phyloP scores from a whole-genome alignment of 2,888 invertebrate species.

The Drosophila conformis region DNA sequence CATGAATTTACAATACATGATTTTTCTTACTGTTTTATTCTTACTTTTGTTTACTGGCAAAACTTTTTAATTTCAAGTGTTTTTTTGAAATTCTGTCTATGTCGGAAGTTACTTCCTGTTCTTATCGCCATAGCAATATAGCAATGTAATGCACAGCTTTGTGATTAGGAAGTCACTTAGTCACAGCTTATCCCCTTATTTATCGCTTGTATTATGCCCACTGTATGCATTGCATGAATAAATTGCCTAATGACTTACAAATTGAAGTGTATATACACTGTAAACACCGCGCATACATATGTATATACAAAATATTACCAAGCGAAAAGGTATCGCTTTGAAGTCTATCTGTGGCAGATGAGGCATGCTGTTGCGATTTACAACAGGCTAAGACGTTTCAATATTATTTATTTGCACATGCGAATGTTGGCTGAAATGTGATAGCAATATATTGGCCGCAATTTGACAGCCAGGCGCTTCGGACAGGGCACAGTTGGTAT shows the following conservation, averaged over 20 bases:
- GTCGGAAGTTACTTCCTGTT: neutral
- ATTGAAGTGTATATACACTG: slow-evolving; percentile 32
- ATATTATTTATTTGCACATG: slow-evolving; percentile 71
- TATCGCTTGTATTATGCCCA: slow-evolving; percentile 15
- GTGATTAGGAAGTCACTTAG: neutral
- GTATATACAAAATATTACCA: slow-evolving; percentile 42
- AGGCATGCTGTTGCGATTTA: neutral
- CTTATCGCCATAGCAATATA: neutral
- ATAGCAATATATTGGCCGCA: slow-evolving; percentile 17
- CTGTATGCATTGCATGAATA: slow-evolving; percentile 26
- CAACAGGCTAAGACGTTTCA: slow-evolving; percentile 38
- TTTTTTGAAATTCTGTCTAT: neutral
- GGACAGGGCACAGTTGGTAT: slow-evolving; percentile 5
- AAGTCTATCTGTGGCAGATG: slow-evolving; percentile 33
- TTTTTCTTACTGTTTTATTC: neutral
- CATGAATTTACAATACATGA: neutral
- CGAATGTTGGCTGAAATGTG: slow-evolving; percentile 22
- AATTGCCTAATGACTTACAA: slow-evolving; percentile 52
- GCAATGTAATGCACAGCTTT: neutral
- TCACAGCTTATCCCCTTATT: neutral
- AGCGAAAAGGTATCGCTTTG: slow-evolving; percentile 55
- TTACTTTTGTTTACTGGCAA: neutral
- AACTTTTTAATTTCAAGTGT: neutral
- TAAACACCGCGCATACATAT: slow-evolving; percentile 3
- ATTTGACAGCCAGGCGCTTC: slow-evolving; percentile 26